A percentile compares a stretch with the other conserved stretches of the same genome.
phyloP scores from a whole-genome alignment of 1,140 invertebrate species.

The Zaprionus taronus region DNA sequence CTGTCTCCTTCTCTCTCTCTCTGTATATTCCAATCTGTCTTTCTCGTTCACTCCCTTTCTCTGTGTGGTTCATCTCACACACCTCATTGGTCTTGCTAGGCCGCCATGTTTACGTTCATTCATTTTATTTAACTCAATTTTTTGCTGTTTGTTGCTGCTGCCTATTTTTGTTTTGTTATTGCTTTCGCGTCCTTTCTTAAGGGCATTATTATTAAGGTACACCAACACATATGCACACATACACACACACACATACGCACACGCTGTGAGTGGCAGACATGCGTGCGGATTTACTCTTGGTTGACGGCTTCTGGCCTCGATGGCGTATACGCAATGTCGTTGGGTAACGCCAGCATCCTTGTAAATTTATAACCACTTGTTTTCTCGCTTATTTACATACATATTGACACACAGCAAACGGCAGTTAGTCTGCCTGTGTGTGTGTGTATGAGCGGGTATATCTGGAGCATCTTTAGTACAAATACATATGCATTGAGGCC shows the following conservation, averaged over 20 bases:
- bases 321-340: conserved; percentile 66
- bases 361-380: conserved; percentile 81
- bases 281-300: conserved; percentile 61
- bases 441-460: conserved; percentile 36
- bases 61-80: conserved; percentile 11
- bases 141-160: conserved; percentile 22
- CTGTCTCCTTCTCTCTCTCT: not conserved
- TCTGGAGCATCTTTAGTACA: conserved; percentile 66
- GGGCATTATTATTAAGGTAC: conserved; percentile 72
- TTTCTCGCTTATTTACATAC: conserved; percentile 80
- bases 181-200: conserved; percentile 59
- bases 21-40: conserved; percentile 25
- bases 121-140: conserved; percentile 65
- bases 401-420: conserved; percentile 70
- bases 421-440: conserved; percentile 46
- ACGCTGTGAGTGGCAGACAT: conserved; percentile 10
- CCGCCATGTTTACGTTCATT: conserved; percentile 52
- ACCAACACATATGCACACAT: conserved; percentile 21
- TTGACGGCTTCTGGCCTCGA: conserved; percentile 67
- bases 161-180: conserved; percentile 44
- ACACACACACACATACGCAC: conserved; percentile 21
- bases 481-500: conserved; percentile 55
- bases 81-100: conserved; percentile 41
- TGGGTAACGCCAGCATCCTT: conserved; percentile 54
- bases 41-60: not conserved